Evolutionary conservation across 1,140 invertebrate species (phyloP).

Genomic region (Lepidurus apus): DNA sequence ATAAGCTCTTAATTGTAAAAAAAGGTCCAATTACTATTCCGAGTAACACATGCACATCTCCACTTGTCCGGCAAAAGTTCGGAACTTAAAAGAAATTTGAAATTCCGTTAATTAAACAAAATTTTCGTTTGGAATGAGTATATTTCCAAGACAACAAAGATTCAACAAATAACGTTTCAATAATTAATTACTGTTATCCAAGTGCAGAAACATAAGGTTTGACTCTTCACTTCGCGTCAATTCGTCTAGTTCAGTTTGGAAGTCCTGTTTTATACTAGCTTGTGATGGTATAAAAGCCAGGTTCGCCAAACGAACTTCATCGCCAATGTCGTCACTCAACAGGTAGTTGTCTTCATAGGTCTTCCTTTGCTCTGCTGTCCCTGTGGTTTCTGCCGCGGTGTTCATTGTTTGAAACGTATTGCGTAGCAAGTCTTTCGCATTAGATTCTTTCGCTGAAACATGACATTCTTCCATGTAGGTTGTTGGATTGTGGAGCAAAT

Average conservation of each 20-base stretch:
- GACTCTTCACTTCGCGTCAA: not conserved
- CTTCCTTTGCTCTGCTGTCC: not conserved
- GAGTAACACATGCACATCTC: too few species aligned
- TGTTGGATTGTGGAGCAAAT: slow-evolving; percentile 46
- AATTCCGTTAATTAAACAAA: too few species aligned
- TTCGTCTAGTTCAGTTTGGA: not conserved
- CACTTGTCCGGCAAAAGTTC: too few species aligned
- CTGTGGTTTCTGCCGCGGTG: not conserved
- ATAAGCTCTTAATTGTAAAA: too few species aligned
- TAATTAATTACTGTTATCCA: not conserved
- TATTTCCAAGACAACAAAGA: not conserved
- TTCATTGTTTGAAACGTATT: not conserved
- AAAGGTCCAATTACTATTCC: too few species aligned
- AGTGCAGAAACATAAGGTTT: not conserved
- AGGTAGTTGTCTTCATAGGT: not conserved
- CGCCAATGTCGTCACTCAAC: slow-evolving; percentile 30
- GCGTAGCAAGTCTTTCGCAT: not conserved
- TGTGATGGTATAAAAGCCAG: slow-evolving; percentile 30
- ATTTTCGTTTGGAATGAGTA: not conserved
- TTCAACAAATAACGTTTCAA: not conserved
- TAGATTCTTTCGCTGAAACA: slow-evolving; percentile 5
- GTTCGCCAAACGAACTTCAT: slow-evolving; percentile 32
- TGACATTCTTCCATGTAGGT: slow-evolving; percentile 1
- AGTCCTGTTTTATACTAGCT: not conserved
- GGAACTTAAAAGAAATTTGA: too few species aligned